Base-by-base conservation (phyloP, 2,888 invertebrate genomes). In the Philaethria dido region DNA sequence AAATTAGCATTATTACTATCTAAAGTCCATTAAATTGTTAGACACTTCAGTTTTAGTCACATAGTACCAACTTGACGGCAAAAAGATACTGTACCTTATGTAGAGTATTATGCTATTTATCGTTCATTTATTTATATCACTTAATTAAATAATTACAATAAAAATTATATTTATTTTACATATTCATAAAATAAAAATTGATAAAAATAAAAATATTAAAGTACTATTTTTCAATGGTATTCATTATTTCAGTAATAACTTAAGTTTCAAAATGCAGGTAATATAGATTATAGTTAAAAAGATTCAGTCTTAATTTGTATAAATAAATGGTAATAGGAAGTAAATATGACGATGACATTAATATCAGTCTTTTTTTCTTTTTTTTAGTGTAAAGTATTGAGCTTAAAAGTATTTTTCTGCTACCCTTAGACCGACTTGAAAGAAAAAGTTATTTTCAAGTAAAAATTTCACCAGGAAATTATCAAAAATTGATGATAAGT, bases 281-380 rank as follows among this genome's bases (percentile, higher is more conserved):
- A n/a, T n/a, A n/a, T 13, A 39, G 39, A 13, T 39, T 39, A 39
- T 39, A 39, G 29, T 39, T 39, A 13, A 39, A 33, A 39, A 16
- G 16, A 33, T 33, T 52, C 52, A 52, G 52, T 52, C 52, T 29
- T 52, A 29, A 20, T 29, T 9, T 18, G 33, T 52, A 33, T 11
- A 29, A 5, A 29, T 5, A 11, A 13, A 13, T 39, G 11, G 52
- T 33, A 29, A 33, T 16, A 33, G 29, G 9, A 52, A 14, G 16
- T 29, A 52, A 52, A 33, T 52, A 33, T 29, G 33, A 4, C 3
- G 13, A 33, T 1, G 4, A 52, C 14, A 50, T 50, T n/a, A 25
- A 22, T 14, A 50, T 52, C 52, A 33, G 33, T 33, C 33, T 52
- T 50, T 8, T 29, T 50, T n/a, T 16, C 16, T 16, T 33, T 25